Conservation (phyloP, 2,888 invertebrate genomes). For the Digitonthophagus gazella region DNA sequence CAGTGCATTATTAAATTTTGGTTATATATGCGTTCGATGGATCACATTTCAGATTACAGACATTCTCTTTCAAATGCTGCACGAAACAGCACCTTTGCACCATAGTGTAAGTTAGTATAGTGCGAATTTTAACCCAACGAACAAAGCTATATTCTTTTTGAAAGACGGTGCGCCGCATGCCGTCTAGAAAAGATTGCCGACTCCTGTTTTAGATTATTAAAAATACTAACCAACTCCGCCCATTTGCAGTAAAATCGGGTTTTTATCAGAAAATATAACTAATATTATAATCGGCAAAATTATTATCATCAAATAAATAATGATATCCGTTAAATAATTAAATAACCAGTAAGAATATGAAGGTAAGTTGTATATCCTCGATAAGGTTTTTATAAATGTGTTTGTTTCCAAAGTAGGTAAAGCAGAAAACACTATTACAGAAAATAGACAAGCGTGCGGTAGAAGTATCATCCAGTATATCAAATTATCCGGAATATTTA, state of each 20-base stretch:
- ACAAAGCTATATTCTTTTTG: too few relatives aligned
- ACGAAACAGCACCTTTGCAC: too few relatives aligned
- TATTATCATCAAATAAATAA: not conserved
- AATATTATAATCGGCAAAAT: not conserved
- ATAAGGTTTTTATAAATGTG: constrained; percentile 64
- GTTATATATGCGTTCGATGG: too few relatives aligned
- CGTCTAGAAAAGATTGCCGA: too few relatives aligned
- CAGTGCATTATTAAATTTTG: too few relatives aligned
- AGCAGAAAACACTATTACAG: constrained; percentile 36
- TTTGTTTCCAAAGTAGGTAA: constrained; percentile 64
- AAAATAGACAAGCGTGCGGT: constrained; percentile 41
- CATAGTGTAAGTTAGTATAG: too few relatives aligned
- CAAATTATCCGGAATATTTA: constrained; percentile 39
- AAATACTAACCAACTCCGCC: too few relatives aligned
- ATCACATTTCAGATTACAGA: too few relatives aligned
- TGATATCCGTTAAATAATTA: constrained; percentile 58
- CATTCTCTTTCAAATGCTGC: too few relatives aligned
- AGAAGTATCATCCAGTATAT: constrained; percentile 45
- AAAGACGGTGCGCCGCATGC: too few relatives aligned
- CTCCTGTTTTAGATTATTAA: too few relatives aligned
- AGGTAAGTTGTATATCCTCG: constrained; percentile 65
- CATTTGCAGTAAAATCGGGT: not conserved
- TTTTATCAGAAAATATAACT: not conserved
- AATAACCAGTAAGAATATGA: constrained; percentile 63
- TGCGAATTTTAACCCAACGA: too few relatives aligned